Base-by-base conservation (phyloP, 2,113 vertebrate genomes). In the Silurus glanis region DNA sequence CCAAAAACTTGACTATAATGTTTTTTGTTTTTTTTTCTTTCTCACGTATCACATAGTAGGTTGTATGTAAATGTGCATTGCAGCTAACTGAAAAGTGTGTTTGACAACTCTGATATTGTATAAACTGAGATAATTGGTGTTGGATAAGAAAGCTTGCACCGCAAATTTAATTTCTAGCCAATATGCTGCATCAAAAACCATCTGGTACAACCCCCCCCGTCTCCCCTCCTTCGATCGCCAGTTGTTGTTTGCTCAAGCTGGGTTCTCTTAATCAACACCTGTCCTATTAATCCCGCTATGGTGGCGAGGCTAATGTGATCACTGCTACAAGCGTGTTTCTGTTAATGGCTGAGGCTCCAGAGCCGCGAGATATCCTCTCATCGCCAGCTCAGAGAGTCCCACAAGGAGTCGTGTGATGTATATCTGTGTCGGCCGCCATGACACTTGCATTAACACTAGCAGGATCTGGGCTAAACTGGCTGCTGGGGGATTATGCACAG, bases 271-370 rank as follows among this genome's bases (percentile, higher is more conserved):
- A 90, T 90, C 89, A 90, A 90, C 90, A 95, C 94, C 94, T 95
- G 93, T 94, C 94, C 94, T 88, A 93, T 94, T 94, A 94, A 94
- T 94, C 92, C 92, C 89, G 82, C 86, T 89, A 87, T 91, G 91
- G 91, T 94, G 91, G 84, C 83, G 79, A 79, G 84, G 90, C 85
- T 92, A 90, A 90, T 91, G 90, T 88, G 88, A 91, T 90, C 83
- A 87, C 49, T 82, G 53, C 75, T 89, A 86, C 87, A 87, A 80
- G 87, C 69, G 78, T 90, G 91, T 91, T 87, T 80, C 79, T 83
- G 83, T 84, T 90, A 90, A 91, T 88, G 80, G 80, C 66, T 83
- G 83, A 75, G 74, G 86, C 83, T 89, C 82, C 14, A n/a, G 85
- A 88, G 83, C 85, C 69, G 74, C 19, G 37, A 85, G 88, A 89